A percentile compares a stretch with the other conserved stretches of the same genome.
phyloP scores from a whole-genome alignment of 1,140 invertebrate genomes.

The Heliconius hewitsoni region DNA sequence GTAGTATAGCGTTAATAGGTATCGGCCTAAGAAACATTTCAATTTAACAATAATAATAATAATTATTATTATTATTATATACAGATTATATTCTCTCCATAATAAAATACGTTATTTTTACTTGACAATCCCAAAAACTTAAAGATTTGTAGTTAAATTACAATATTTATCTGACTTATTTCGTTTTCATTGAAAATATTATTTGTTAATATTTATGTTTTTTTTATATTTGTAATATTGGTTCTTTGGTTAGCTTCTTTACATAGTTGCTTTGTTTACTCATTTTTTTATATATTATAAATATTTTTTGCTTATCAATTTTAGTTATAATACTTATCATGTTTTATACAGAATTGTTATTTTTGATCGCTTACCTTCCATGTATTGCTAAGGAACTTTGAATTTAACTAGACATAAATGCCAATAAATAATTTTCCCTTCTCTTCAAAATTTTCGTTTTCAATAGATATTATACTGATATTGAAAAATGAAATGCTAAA shows the following conservation, averaged over 20 bases:
- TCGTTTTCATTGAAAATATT: not conserved
- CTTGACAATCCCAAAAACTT: not conserved
- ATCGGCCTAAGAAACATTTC: conserved; percentile 41
- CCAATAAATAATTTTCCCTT: not conserved
- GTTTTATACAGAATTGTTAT: not conserved
- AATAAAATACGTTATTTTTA: not conserved
- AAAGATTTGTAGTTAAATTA: not conserved
- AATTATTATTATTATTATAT: not conserved
- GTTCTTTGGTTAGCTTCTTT: not conserved
- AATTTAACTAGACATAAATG: not conserved
- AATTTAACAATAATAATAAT: conserved; percentile 1
- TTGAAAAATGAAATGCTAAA: not conserved
- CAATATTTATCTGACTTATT: not conserved
- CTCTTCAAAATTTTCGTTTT: too few relatives aligned
- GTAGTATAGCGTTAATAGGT: conserved; percentile 36
- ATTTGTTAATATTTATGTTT: too few relatives aligned
- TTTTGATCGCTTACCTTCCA: not conserved
- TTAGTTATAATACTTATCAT: too few relatives aligned
- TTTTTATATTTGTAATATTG: too few relatives aligned
- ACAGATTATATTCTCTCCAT: not conserved
- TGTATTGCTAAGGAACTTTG: not conserved
- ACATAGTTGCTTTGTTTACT: not conserved
- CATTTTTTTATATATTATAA: too few relatives aligned
- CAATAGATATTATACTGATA: not conserved
- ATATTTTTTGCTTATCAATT: too few relatives aligned